Base-by-base conservation (phyloP, 2,888 invertebrate species). In the Tetramorium bicarinatum region DNA sequence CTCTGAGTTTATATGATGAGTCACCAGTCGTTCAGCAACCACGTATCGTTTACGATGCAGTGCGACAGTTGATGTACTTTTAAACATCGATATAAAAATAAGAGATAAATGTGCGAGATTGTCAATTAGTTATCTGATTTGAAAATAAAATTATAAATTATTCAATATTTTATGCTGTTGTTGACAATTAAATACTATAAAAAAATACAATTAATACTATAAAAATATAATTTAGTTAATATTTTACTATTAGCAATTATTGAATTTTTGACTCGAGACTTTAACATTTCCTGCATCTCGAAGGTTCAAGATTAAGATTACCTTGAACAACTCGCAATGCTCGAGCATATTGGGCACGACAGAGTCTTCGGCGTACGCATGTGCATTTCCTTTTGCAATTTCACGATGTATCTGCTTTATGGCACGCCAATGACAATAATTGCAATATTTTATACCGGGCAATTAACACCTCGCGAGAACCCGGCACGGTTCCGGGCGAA, bases 401-500 rank as follows among this genome's bases (percentile, higher is more conserved):
- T 47, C 72, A 47, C 79, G 72, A 38, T 2, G n/a, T 21, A 47
- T 56, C 47, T 38, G 44, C 18, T 80, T 80, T 80, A 80, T 59
- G 38, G 0, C 18, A 79, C 34, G 18, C 29, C 69, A 41, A 44
- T 3, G 34, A 71, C 59, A 72, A 80, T 80, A 72, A 80, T 80
- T 71, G 72, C 72, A 47, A 38, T 80, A 80, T 71, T 72, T 80
- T 80, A 80, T 72, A 38, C 59, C 72, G 25, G 25, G 47, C 59
- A 80, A 80, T 80, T 80, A 80, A 44, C 79, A 59, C 72, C 34
- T 77, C 67, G 44, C 59, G 56, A 44, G n/a, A 38, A 18, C 67
- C 29, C n/a, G 74, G 15, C 34, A 54, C 69, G 18, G 67, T 25
- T 29, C 34, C 44, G 21, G 21, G 18, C 44, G 25, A 47, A 66